Base-by-base conservation (phyloP, 2,888 invertebrate genomes). In the Magallana nippona region DNA sequence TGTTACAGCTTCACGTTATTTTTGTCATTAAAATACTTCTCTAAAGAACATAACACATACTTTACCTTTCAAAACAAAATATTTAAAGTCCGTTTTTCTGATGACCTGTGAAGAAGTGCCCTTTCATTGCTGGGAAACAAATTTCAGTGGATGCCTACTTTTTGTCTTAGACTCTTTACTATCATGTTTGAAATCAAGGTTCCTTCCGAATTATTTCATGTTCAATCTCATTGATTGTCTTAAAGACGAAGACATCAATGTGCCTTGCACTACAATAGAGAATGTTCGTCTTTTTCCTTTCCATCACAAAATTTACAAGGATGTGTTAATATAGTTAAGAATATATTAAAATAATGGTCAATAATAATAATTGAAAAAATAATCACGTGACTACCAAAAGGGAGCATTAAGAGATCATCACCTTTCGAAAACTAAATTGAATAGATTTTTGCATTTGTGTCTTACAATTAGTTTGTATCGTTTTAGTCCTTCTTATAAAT, bases 1-100 rank as follows among this genome's bases (percentile, higher is more conserved):
- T 15, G 1, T 17, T 82, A 19, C 88, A 88, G 80, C 84, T 84
- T n/a, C 83, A 88, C 44, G 86, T 87, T n/a, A 87, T 82, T 79
- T 84, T 85, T 10, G 27, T 87, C 11, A 84, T 85, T 19, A 83
- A 84, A 63, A 71, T 84, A 13, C 27, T 89, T 5, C 82, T 87
- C 3, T n/a, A n/a, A 78, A 78, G n/a, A 81, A 83, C 10, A 22
- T 79, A 2, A 79, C 81, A 44, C 32, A 32, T n/a, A 57, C 71
- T 17, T 71, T 80, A 27, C 3, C 13, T 13, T 32, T 32, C 22
- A 27, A 27, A 57, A 57, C n/a, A n/a, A 79, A 56, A 17, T 55
- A 22, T 27, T 44, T 79, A 2, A 56, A 44, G 10, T 57, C 79
- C 15, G 57, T 79, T 13, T 79, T 79, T 79, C 22, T 56, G 15